Evolutionary conservation across 2,113 vertebrate species (phyloP).

Genomic region (Chiloscyllium plagiosum): DNA sequence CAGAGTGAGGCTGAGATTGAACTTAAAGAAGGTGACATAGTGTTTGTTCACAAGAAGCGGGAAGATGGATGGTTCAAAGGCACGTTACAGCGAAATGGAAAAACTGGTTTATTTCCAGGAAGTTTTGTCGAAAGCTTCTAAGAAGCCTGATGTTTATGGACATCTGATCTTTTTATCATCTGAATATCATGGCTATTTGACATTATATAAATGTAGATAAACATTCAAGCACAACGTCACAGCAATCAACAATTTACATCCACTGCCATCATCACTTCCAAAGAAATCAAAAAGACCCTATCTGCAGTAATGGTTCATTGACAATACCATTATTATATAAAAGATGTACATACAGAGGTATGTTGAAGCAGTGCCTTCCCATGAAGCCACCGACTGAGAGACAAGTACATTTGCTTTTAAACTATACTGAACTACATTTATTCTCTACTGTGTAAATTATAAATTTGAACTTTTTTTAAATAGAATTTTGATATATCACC

Average conservation of each 20-base stretch:
- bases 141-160: conserved; percentile 43
- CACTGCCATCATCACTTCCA: conserved; percentile 56
- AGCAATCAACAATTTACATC: conserved; percentile 40
- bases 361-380: conserved; percentile 58
- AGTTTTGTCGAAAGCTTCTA: conserved; percentile 98
- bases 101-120: conserved; percentile 90
- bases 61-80: conserved; percentile 98
- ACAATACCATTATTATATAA: background rate
- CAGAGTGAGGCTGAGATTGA: conserved; percentile 97
- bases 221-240: conserved; percentile 31
- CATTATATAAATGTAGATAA: conserved; percentile 9
- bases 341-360: conserved; percentile 46
- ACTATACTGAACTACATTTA: conserved; percentile 46
- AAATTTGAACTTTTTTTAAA: conserved; percentile 49
- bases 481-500: conserved; percentile 52
- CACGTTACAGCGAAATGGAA: conserved; percentile 88
- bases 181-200: background rate
- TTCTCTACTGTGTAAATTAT: conserved; percentile 53
- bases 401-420: conserved; percentile 46
- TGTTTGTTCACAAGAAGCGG: conserved; percentile 94
- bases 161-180: conserved; percentile 17
- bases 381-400: conserved; percentile 49
- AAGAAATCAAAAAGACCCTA: conserved; percentile 50
- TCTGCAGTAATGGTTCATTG: conserved; percentile 18
- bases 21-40: conserved; percentile 90